These are phyloP conservation scores for Exephanes ischioxanthus DNA, from an alignment of 2,888 invertebrate species.

Conservation along the genomic window DNA sequence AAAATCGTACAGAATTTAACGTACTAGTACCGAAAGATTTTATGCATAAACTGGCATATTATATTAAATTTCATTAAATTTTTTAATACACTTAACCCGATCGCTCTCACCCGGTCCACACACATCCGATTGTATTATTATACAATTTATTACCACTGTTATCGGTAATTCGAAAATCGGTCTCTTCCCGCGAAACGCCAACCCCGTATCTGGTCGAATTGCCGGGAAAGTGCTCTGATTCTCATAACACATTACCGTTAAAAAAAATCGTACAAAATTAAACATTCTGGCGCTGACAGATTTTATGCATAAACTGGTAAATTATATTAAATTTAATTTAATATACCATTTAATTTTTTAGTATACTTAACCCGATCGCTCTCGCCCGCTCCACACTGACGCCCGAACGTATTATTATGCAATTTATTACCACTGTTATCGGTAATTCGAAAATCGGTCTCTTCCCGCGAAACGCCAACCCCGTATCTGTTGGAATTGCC, in stretches of 20 bases:
- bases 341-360: too few species aligned
- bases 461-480: background rate
- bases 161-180: constrained; percentile 36
- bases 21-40: too few species aligned
- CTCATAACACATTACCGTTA: too few species aligned
- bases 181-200: constrained; percentile 5
- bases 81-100: background rate
- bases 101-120: constrained; percentile 5
- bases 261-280: too few species aligned
- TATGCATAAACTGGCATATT: too few species aligned
- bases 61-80: too few species aligned
- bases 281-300: too few species aligned
- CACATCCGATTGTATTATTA: constrained; percentile 12
- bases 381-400: constrained; percentile 3
- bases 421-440: constrained; percentile 25
- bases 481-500: background rate
- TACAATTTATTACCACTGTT: constrained; percentile 11
- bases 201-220: too few species aligned
- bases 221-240: too few species aligned
- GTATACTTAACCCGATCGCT: background rate
- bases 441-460: constrained; percentile 36
- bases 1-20: too few species aligned
- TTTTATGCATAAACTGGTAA: too few species aligned
- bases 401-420: constrained; percentile 6
- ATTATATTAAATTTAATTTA: too few species aligned